Evolutionary conservation across 2,888 invertebrate species (phyloP), one percentile per base, ranked within the genome.

Genomic region (Pegoplata infirma): DNA sequence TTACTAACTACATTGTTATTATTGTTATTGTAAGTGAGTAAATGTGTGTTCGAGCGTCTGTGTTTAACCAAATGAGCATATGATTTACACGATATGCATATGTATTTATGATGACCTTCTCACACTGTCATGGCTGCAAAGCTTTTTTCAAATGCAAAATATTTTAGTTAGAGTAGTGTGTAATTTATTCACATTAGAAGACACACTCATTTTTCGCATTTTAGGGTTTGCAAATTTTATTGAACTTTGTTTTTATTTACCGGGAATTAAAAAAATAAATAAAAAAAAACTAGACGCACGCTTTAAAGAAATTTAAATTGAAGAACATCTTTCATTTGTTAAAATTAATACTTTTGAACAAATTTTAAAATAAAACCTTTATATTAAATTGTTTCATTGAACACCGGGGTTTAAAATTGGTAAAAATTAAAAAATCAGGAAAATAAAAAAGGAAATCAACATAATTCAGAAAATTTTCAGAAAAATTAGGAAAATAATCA

Each of bases 41-140:
- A 19, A 25, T 28, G 28, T 14, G 12, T 64, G 17, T 73, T 8
- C 47, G 12, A 40, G 8, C 28, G 59, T 56, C 8, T 53, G 6
- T 36, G 44, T 47, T 66, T 72, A 55, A 44, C 14, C 51, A 61
- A 32, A 55, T 55, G 19, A 71, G 68, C 78, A 78, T 73, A 72
- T 69, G 59, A 64, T 8, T 28, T 49, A 49, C 49, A 49, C 63
- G 51, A 21, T 40, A 78, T 84, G 84, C 83, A 83, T n/a, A n/a
- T 49, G 21, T 44, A 19, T 59, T 59, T 53, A 59, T 83, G 83
- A 82, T 87, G 87, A 88, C 88, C 88, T 88, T 88, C 88, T 86
- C 88, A 86, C 87, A 88, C 87, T 88, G 88, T 88, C 88, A 88
- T 85, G 88, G 88, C 86, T 88, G 87, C 85, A 83, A 87, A 86